Conservation (phyloP, 2,113 vertebrate genomes). For the Bubo blakistoni region DNA sequence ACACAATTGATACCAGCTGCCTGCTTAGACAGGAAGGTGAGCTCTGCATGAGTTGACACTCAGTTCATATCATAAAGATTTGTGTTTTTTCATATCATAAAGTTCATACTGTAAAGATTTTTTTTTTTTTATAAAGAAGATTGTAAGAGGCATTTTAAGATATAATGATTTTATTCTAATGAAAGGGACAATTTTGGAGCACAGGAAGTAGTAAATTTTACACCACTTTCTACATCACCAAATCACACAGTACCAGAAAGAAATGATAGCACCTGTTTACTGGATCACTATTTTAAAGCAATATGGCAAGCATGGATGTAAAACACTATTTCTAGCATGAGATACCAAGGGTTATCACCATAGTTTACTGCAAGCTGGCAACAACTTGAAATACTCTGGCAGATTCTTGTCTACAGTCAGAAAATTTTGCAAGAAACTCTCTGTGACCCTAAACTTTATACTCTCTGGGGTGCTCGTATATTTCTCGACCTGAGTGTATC, state of each 20-base stretch:
- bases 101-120: background rate
- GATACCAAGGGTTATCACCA: background rate
- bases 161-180: background rate
- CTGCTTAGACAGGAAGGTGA: background rate
- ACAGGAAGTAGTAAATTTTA: background rate
- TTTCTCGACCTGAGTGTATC: constrained; percentile 13
- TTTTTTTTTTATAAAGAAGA: background rate
- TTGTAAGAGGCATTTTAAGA: background rate
- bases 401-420: background rate
- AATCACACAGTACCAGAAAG: background rate
- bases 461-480: background rate
- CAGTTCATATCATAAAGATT: background rate
- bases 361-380: background rate
- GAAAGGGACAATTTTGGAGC: background rate
- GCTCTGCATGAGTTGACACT: background rate
- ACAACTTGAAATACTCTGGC: background rate
- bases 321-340: background rate
- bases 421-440: constrained; percentile 17
- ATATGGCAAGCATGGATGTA: background rate
- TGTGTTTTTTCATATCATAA: background rate
- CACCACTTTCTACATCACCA: background rate
- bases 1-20: background rate
- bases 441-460: constrained; percentile 39
- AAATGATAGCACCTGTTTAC: background rate
- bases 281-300: background rate